Conservation (phyloP, 2,797 vertebrate genomes). For the Enoplosus armatus region DNA sequence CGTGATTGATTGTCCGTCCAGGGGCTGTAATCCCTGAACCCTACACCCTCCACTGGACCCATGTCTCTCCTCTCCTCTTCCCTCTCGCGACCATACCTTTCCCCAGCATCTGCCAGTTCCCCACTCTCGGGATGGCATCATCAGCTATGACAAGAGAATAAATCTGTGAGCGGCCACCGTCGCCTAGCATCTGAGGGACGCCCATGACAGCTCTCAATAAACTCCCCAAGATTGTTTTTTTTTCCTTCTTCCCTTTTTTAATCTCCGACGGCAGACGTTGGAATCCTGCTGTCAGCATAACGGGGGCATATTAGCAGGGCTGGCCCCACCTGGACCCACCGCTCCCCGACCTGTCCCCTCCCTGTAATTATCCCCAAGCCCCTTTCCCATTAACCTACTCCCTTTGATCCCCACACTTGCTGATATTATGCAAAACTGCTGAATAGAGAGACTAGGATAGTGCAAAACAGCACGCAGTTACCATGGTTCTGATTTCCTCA, state of each 20-base stretch:
- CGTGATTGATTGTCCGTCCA: conserved; percentile 78
- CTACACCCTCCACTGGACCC: conserved; percentile 62
- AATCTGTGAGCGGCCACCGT: conserved; percentile 67
- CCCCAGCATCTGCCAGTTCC: conserved; percentile 64
- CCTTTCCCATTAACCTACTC: conserved; percentile 90
- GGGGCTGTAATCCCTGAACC: conserved; percentile 82
- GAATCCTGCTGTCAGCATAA: conserved; percentile 91
- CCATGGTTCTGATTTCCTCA: conserved; percentile 86
- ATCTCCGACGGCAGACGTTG: conserved; percentile 84
- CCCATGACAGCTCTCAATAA: conserved; percentile 84
- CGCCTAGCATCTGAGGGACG: conserved; percentile 66
- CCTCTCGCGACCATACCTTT: conserved; percentile 30
- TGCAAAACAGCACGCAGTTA: conserved; percentile 78
- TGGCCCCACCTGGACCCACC: conserved; percentile 84
- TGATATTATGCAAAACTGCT: conserved; percentile 92
- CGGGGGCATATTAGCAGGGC: conserved; percentile 87
- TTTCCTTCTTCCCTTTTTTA: conserved; percentile 69
- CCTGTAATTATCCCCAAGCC: conserved; percentile 90
- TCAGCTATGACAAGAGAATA: conserved; percentile 84
- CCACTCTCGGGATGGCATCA: conserved; percentile 75
- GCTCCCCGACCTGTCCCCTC: conserved; percentile 86
- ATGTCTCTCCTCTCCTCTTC: conserved; percentile 28
- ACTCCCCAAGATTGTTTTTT: conserved; percentile 77
- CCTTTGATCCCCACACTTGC: conserved; percentile 90
- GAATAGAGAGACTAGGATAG: conserved; percentile 85